Base-by-base conservation (phyloP, 2,888 invertebrate species). In the Ceraclea dissimilis region DNA sequence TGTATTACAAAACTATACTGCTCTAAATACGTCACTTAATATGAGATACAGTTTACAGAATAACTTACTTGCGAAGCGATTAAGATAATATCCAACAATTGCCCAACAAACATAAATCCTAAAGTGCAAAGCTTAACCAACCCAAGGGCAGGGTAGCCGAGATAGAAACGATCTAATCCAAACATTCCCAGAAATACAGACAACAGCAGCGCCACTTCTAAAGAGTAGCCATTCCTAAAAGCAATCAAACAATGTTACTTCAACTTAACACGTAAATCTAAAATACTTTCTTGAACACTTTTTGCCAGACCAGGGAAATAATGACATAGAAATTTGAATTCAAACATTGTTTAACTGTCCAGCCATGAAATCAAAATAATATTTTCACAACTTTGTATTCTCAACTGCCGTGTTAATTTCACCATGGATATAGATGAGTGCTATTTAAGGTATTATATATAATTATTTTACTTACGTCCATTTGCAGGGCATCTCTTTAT, bases 131-230 rank as follows among this genome's bases (percentile, higher is more conserved):
- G 82, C 72, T 99, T 98, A 21, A 96, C 84, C 60, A 97, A 73
- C 1, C 97, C 98, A 63, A 98, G 84, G 1, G 94, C 97, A 52
- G 94, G 95, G 71, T 98, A 98, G 22, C 99, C 99, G n/a, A 99
- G 79, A 69, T 99, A 99, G 73, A 99, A 97, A 59, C 99, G 79
- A 70, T 99, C 99, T 20, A 93, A 81, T 17, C 99, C 99, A 76
- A 99, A 93, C 92, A 97, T 95, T 22, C 99, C 99, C 56, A 98
- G 78, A 70, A 99, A 99, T 51, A 99, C 90, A 0, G 98, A 98
- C 2, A 99, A 77, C 33, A 98, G 73, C 47, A 99, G 75, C 0
- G 98, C 88, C 53, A 92, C 91, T 70, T 96, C 94, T 68, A 94
- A 86, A 2, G 90, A 89, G 69, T 95, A 93, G 18, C 95, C 96